Base-by-base conservation (phyloP, 2,797 vertebrate genomes). In the Ceyx erithaca region DNA sequence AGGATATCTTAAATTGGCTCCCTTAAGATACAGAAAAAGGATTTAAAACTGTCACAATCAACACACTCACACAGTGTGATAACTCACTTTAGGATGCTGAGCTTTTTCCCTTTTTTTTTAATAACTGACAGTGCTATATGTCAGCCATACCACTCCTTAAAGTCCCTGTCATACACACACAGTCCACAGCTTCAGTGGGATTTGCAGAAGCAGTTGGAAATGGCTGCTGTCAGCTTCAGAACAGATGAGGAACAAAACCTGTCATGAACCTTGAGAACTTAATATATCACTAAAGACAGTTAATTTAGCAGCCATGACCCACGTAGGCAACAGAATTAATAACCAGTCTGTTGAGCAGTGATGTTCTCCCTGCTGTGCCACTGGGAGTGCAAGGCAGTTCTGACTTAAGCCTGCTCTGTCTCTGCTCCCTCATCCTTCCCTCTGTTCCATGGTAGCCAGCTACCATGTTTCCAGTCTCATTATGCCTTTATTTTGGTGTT, bases 241-340 rank as follows among this genome's bases (percentile, higher is more conserved):
- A 89, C 28, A 78, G 89, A 93, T 78, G 88, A 97, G 91, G 93
- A 96, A 92, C 35, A 1, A 94, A 97, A 96, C 79, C 94, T 97
- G 97, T 96, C 97, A 97, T 2, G 10, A 96, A 95, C 92, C 41
- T 86, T 91, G 93, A 97, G 93, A 96, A 95, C 95, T 97, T 97
- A 97, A 97, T 98, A 97, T 97, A 97, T 97, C 97, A 97, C 91
- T 95, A 94, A 97, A 95, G 97, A 97, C 96, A 97, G 96, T 97
- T 97, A 97, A 97, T 97, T 97, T 97, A 96, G 91, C 93, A 96
- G 70, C 84, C 77, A 76, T 96, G 94, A 93, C 95, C 97, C 92
- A 86, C 92, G 92, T 52, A 96, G 88, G 88, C 92, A 94, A 90
- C 89, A 93, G 80, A 95, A 96, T 97, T 96, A 96, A 97, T 96